Base-by-base conservation (phyloP, 92 coral and sea anemone species). In the Palythoa heliodiscus region DNA sequence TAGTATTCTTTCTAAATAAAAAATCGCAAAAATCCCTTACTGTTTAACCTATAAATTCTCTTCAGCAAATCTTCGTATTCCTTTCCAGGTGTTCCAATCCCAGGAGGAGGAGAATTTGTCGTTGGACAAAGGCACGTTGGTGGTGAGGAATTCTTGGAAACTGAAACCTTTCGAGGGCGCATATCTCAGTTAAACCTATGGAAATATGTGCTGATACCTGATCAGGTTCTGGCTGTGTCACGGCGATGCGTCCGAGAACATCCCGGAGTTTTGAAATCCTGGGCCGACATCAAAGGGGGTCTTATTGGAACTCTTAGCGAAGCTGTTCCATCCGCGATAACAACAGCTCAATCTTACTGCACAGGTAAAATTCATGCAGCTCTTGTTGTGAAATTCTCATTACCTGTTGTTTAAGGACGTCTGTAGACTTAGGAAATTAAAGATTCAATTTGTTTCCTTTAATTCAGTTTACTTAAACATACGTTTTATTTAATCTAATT, bases 221-320 rank as follows among this genome's bases (percentile, higher is more conserved):
- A 75, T 24, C 37, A 75, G 11, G 67, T 75, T 17, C 20, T 12
- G 13, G 16, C 29, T 29, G 63, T 25, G 38, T 64, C 80, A 75
- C 80, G 8, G 6, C 63, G 58, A 3, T 75, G 80, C 7, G 66
- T 75, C 17, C 61, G 80, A 53, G 40, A 52, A 11, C 66, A 75
- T 29, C 6, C 80, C 37, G 80, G 63, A 52, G 67, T 75, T 75
- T 47, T 75, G 7, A 75, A 75, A 40, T 75, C 80, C 67, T 75
- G 80, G 80, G 80, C 80, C 20, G 80, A 75, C 67, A 22, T 75
- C 47, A 75, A 75, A 75, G 66, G 66, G 8, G 80, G n/a, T 20
- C 80, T 52, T 53, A 40, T 75, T 75, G 80, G 80, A 9, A 54
- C 61, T 22, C 48, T 75, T 52, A 20, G n/a, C 7, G 80, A 75